Conservation (phyloP, 2,113 vertebrate species). For the Ictalurus furcatus region DNA sequence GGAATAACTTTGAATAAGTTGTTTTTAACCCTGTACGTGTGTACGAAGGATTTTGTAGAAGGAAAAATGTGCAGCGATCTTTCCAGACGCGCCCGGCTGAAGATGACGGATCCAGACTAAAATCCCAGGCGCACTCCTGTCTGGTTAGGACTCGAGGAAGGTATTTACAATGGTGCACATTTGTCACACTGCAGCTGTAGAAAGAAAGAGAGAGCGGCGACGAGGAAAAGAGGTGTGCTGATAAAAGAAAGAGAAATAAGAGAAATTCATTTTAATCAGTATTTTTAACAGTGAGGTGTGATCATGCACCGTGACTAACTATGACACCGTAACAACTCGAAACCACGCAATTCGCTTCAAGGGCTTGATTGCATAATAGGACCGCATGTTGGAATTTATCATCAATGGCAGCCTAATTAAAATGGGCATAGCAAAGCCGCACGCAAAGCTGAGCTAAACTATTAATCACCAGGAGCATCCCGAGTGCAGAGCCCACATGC, state of each 20-base stretch:
- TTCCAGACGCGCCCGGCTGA: neutral
- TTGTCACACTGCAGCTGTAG: neutral
- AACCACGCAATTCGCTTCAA: neutral
- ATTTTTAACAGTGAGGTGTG: neutral
- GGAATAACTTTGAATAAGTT: too few species aligned
- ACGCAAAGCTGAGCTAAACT: slow-evolving; percentile 21
- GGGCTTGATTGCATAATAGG: slow-evolving; percentile 31
- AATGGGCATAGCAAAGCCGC: slow-evolving; percentile 23
- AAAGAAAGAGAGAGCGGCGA: neutral
- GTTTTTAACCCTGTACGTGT: neutral
- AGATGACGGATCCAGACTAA: neutral
- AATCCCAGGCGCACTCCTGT: neutral
- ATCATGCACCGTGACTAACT: slow-evolving; percentile 1
- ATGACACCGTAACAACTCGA: neutral
- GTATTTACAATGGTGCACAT: neutral
- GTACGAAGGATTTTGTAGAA: neutral
- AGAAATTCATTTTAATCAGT: neutral
- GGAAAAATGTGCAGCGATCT: neutral
- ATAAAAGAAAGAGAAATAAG: neutral
- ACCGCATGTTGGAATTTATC: slow-evolving; percentile 39
- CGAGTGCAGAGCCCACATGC: slow-evolving; percentile 13
- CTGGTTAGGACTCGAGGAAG: neutral
- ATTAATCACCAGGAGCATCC: slow-evolving; percentile 34
- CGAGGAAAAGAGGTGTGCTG: neutral
- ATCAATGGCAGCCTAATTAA: slow-evolving; percentile 49